Evolutionary conservation across 1,140 invertebrate genomes (phyloP).

Genomic region (Amphibalanus amphitrite): DNA sequence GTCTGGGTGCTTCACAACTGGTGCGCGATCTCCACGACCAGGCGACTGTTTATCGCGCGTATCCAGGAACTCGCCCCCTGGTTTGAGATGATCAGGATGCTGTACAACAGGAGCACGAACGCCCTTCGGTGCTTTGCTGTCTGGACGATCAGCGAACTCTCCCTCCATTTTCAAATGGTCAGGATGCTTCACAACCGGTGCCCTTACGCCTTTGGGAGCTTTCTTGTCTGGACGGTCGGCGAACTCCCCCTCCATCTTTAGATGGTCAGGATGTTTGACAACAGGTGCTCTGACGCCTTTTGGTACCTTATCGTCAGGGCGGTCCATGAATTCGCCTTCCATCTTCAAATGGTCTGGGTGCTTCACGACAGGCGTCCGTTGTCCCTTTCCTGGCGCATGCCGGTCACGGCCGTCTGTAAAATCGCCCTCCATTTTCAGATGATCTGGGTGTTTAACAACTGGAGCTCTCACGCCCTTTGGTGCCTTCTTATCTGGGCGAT

Average conservation of each 20-base stretch:
- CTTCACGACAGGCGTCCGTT: conserved; percentile 26
- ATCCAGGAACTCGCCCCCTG: conserved; percentile 28
- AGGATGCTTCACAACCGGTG: conserved; percentile 20
- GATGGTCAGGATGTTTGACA: conserved; percentile 11
- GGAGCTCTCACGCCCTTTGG: background rate
- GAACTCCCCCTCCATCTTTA: conserved; percentile 16
- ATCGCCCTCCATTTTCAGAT: conserved; percentile 7
- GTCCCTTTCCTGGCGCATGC: conserved; percentile 17
- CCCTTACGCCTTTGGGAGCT: background rate
- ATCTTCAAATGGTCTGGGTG: conserved; percentile 20
- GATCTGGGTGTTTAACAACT: background rate
- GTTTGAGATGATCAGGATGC: conserved; percentile 6
- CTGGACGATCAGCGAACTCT: conserved; percentile 15
- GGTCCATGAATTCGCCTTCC: conserved; percentile 17
- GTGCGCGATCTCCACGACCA: conserved; percentile 25
- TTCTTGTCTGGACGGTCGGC: background rate
- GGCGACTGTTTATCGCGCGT: conserved; percentile 30
- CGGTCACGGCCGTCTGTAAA: conserved; percentile 9
- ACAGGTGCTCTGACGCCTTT: conserved; percentile 22
- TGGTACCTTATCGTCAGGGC: conserved; percentile 24
- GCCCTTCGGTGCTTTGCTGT: background rate
- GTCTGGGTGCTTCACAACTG: conserved; percentile 30
- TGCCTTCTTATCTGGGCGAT: background rate
- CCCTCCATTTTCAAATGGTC: conserved; percentile 21
- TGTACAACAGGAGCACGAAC: background rate